Evolutionary conservation across 2,797 vertebrate genomes (phyloP), one percentile per base, ranked within the genome.

Genomic region (Hyperoplus lanceolatus): DNA sequence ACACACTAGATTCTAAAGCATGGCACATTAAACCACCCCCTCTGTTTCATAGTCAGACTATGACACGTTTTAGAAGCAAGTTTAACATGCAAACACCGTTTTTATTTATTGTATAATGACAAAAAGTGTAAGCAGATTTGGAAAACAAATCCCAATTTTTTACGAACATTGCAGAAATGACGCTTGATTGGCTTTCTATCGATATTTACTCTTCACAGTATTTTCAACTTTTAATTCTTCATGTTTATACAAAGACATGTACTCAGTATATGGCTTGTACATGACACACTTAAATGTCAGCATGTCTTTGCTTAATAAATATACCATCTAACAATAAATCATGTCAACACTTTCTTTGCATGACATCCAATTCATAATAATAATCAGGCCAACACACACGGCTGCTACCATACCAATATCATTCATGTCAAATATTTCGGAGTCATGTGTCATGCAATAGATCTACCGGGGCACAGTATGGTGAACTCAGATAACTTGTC

Each of bases 401-500:
- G 29, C 29, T 29, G 29, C 29, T 29, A 29, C 29, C 29, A 29
- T 29, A 3, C 29, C n/a, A 8, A 13, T 11, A 41, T 65, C 15
- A 45, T 51, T 56, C 41, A 49, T 49, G 15, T 50, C 45, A 3
- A 45, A 15, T 57, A 9, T 21, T 8, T 53, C 3, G 16, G 4
- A 0, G 46, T 49, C 36, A 56, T 48, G 36, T 43, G 13, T 65
- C 18, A 11, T 16, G 12, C 7, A n/a, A 16, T 63, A 59, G 38
- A 70, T 74, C 6, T 5, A 9, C 43, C 61, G 38, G 72, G 39
- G 48, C n/a, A 18, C 36, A 58, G 59, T 39, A 36, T 70, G 49
- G 61, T 60, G 66, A 82, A 56, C 49, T 59, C 11, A 56, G 49
- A 72, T 57, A 77, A 72, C 58, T 56, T 60, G 38, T 82, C 73